Conservation (phyloP, 1,140 invertebrate genomes). For the Rhopalosiphum maidis region DNA sequence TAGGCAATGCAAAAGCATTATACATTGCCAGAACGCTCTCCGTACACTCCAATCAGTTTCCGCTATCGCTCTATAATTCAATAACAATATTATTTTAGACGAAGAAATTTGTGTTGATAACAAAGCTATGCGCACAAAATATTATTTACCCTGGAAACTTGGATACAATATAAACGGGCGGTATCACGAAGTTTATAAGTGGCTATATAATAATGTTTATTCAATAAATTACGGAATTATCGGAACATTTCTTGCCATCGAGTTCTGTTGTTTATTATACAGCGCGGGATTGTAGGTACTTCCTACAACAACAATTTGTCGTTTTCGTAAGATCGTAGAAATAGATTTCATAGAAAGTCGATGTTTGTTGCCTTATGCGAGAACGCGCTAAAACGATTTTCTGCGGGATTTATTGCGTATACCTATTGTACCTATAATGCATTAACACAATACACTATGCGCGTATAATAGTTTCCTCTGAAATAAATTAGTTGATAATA, state of each 20-base stretch:
- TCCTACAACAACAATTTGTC: background rate
- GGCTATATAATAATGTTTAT: background rate
- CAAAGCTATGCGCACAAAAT: background rate
- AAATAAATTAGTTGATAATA: background rate
- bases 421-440: background rate
- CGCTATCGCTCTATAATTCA: background rate
- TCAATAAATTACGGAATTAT: background rate
- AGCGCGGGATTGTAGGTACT: background rate
- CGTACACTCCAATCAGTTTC: background rate
- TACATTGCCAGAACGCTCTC: background rate
- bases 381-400: background rate
- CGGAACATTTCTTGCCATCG: background rate
- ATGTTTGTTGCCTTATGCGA: background rate
- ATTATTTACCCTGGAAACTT: background rate
- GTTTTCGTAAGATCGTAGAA: background rate
- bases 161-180: background rate
- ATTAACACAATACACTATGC: background rate
- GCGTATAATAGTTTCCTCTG: background rate
- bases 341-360: background rate
- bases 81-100: background rate
- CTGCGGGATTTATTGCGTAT: background rate
- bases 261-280: background rate
- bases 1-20: background rate
- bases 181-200: background rate
- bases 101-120: background rate